phyloP scores from a whole-genome alignment of 1,140 invertebrate species.

The Eufriesea mexicana region DNA sequence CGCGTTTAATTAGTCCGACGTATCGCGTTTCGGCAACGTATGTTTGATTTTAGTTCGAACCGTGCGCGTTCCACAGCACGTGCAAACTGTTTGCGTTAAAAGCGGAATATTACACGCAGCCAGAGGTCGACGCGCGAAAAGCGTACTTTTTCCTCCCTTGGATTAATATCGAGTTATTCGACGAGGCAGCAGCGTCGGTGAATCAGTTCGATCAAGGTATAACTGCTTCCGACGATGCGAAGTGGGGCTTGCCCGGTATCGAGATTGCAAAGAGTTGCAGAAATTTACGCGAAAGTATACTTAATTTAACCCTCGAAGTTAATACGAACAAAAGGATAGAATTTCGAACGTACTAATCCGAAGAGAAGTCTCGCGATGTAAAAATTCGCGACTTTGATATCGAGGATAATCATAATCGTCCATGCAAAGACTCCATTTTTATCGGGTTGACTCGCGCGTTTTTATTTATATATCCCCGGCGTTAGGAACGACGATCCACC shows the following conservation, averaged over 20 bases:
- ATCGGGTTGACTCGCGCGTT: too few species aligned
- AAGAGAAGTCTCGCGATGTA: too few species aligned
- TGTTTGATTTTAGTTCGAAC: slow-evolving; percentile 10
- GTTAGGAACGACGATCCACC: too few species aligned
- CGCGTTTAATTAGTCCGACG: slow-evolving; percentile 16
- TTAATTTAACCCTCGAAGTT: too few species aligned
- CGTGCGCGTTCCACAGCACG: neutral
- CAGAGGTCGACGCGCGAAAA: neutral
- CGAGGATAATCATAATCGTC: too few species aligned
- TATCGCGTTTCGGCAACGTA: neutral
- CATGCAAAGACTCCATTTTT: too few species aligned
- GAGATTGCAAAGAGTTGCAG: neutral
- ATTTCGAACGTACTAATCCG: too few species aligned
- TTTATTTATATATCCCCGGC: too few species aligned
- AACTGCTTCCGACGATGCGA: neutral
- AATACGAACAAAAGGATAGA: too few species aligned
- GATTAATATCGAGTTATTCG: neutral
- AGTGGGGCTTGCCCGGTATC: neutral
- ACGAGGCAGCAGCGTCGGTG: neutral
- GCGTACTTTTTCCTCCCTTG: neutral
- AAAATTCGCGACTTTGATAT: too few species aligned
- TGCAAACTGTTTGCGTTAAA: neutral
- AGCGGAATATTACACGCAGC: neutral
- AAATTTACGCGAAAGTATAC: too few species aligned
- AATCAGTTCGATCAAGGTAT: neutral